phyloP scores from a whole-genome alignment of 2,888 invertebrate genomes.

The Hirtodrosophila alboralis region DNA sequence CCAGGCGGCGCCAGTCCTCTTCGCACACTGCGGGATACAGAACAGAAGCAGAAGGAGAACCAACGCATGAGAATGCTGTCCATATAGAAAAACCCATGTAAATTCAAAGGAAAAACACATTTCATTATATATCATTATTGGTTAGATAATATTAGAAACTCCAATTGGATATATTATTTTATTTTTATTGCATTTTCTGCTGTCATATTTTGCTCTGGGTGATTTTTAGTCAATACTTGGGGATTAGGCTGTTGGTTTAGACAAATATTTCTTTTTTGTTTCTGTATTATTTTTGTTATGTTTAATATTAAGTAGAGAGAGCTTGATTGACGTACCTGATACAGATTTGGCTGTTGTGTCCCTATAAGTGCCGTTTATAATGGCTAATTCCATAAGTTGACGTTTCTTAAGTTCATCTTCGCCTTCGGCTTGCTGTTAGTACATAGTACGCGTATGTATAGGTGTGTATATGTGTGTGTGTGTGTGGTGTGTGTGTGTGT shows the following conservation, averaged over 20 bases:
- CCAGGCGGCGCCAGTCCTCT: conserved; percentile 93
- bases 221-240: conserved; percentile 43
- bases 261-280: conserved; percentile 17
- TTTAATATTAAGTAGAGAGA: conserved; percentile 33
- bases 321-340: conserved; percentile 87
- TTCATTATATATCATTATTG: conserved; percentile 42
- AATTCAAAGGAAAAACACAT: conserved; percentile 55
- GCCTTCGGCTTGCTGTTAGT: conserved; percentile 96
- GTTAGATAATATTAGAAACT: conserved; percentile 46
- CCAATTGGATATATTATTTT: conserved; percentile 14
- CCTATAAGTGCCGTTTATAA: conserved; percentile 99
- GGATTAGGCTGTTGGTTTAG: conserved; percentile 57
- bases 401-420: conserved; percentile 99
- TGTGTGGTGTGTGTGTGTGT: conserved; percentile 47
- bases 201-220: conserved; percentile 4
- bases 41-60: conserved; percentile 74
- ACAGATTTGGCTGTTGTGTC: conserved; percentile 96
- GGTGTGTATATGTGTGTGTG: conserved; percentile 43
- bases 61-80: conserved; percentile 76
- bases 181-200: background rate
- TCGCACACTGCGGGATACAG: conserved; percentile 88
- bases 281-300: conserved; percentile 18
- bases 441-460: conserved; percentile 57
- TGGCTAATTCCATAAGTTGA: conserved; percentile 99
- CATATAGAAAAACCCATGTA: conserved; percentile 66